phyloP scores from a whole-genome alignment of 1,140 invertebrate genomes.

The Heliconius himera region DNA sequence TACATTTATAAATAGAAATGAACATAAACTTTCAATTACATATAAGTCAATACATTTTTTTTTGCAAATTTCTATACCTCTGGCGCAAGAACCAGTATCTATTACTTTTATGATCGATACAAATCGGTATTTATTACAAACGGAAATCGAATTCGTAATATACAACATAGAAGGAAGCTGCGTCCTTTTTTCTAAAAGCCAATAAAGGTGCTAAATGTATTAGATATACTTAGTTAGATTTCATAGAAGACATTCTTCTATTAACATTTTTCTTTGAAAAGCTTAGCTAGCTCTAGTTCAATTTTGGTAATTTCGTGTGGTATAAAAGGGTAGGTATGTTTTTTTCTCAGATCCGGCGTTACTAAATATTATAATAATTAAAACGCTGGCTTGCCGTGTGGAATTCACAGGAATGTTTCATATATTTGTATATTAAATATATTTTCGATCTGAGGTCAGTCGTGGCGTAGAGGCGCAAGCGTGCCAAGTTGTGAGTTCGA shows the following conservation, averaged over 20 bases:
- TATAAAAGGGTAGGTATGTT: background rate
- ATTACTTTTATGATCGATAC: constrained; percentile 22
- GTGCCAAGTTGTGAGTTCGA: no score
- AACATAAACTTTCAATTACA: background rate
- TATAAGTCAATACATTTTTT: background rate
- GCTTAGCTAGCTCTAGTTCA: background rate
- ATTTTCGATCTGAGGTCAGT: no score
- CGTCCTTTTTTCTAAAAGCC: constrained; percentile 21
- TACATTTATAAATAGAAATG: background rate
- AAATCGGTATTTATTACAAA: constrained; percentile 27
- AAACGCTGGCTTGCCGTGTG: background rate
- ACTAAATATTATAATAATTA: constrained; percentile 2
- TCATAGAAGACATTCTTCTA: constrained; percentile 21
- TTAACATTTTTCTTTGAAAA: constrained; percentile 27
- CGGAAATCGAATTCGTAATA: constrained; percentile 35
- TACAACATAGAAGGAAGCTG: constrained; percentile 24
- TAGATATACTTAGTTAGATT: background rate
- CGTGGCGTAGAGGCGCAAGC: no score
- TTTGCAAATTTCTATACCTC: background rate
- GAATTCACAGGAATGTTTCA: background rate
- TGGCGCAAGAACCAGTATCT: constrained; percentile 23
- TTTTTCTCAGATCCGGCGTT: background rate
- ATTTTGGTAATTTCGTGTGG: background rate
- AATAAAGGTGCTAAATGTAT: constrained; percentile 20
- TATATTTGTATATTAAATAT: no score